Conservation (phyloP, 2,888 invertebrate genomes). For the Coremacera marginata region DNA sequence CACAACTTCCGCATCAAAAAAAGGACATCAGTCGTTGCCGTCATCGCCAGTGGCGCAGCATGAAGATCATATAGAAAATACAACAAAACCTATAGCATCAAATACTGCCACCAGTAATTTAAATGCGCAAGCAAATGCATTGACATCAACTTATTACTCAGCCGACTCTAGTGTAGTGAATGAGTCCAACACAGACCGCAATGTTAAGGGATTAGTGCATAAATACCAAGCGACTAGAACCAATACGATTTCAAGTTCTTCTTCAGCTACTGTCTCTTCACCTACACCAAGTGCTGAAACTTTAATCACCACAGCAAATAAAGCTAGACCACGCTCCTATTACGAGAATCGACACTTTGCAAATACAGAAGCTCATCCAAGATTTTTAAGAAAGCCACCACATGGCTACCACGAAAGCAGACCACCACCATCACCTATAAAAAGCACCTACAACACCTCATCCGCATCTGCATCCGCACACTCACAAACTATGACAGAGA, state of each 20-base stretch:
- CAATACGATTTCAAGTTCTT: slow-evolving; percentile 53
- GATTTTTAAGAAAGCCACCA: slow-evolving; percentile 54
- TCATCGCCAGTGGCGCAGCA: slow-evolving; percentile 75
- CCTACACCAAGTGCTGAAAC: slow-evolving; percentile 38
- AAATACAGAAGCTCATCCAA: slow-evolving; percentile 44
- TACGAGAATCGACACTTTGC: slow-evolving; percentile 58
- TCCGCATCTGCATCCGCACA: slow-evolving; percentile 44
- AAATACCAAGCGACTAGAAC: slow-evolving; percentile 75
- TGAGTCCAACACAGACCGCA: slow-evolving; percentile 70
- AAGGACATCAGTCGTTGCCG: slow-evolving; percentile 70
- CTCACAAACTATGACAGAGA: slow-evolving; percentile 53
- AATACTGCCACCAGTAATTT: slow-evolving; percentile 43
- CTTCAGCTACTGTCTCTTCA: slow-evolving; percentile 42
- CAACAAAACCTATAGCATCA: slow-evolving; percentile 33
- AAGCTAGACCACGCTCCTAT: slow-evolving; percentile 61
- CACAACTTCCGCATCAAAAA: slow-evolving; percentile 15
- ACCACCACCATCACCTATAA: slow-evolving; percentile 70
- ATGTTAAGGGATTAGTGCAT: slow-evolving; percentile 81
- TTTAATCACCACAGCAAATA: slow-evolving; percentile 26
- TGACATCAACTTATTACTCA: slow-evolving; percentile 20
- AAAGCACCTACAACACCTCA: slow-evolving; percentile 34
- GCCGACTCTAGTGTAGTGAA: slow-evolving; percentile 30
- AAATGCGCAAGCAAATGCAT: slow-evolving; percentile 35
- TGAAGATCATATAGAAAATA: slow-evolving; percentile 61
- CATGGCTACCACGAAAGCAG: slow-evolving; percentile 64